A percentile compares a stretch with the other conserved stretches of the same genome.
phyloP scores from a whole-genome alignment of 2,113 vertebrate species.

The Chloropsis hardwickii region DNA sequence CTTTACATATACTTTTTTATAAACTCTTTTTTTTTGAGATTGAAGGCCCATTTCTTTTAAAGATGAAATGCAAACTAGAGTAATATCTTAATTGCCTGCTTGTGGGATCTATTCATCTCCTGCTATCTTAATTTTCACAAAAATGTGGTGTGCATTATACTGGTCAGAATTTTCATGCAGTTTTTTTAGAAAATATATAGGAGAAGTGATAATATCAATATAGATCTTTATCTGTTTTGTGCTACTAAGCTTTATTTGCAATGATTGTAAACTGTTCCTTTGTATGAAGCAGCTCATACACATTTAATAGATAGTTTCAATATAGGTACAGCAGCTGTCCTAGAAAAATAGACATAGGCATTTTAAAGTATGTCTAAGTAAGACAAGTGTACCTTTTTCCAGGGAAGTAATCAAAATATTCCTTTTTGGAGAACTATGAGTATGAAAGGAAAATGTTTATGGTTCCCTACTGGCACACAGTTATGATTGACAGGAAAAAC shows the following conservation, averaged over 20 bases:
- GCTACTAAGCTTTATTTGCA: slow-evolving; percentile 32
- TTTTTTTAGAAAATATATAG: slow-evolving; percentile 30
- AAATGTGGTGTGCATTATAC: slow-evolving; percentile 28
- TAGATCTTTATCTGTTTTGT: slow-evolving; percentile 35
- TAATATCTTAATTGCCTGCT: slow-evolving; percentile 43
- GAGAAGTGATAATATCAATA: slow-evolving; percentile 2
- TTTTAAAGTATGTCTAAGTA: slow-evolving; percentile 59
- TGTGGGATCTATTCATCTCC: slow-evolving; percentile 26
- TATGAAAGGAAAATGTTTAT: slow-evolving; percentile 80
- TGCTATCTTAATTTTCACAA: slow-evolving; percentile 33
- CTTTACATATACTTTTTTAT: slow-evolving; percentile 2
- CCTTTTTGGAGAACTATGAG: slow-evolving; percentile 69
- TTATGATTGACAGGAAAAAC: slow-evolving; percentile 84
- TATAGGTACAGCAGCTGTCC: slow-evolving; percentile 17
- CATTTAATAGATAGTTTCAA: slow-evolving; percentile 58
- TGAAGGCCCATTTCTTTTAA: slow-evolving; percentile 19
- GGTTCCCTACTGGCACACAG: slow-evolving; percentile 73
- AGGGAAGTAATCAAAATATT: slow-evolving; percentile 72
- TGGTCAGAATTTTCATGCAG: slow-evolving; percentile 38
- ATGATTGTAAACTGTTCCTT: slow-evolving; percentile 44
- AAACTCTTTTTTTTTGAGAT: slow-evolving; percentile 36
- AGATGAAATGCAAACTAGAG: slow-evolving; percentile 16
- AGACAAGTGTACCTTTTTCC: slow-evolving; percentile 71
- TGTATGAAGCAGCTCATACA: background rate
- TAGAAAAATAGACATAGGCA: slow-evolving; percentile 42